Percentiles rank a stretch among this genome's conserved stretches.
Conservation (phyloP, 2,888 invertebrate genomes). For the Siphlonurus alternatus region DNA sequence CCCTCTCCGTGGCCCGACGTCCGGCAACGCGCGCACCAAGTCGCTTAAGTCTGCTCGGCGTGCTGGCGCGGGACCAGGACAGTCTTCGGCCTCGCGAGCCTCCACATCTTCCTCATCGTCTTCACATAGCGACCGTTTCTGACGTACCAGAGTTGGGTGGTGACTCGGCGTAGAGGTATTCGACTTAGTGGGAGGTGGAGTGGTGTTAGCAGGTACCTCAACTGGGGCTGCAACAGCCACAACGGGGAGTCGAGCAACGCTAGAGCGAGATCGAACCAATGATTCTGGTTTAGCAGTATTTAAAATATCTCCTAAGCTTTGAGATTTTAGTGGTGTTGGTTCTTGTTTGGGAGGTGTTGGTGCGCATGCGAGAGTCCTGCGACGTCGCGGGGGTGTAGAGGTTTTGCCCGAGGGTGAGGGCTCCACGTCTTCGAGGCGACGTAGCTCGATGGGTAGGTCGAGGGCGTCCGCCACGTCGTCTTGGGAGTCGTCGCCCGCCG, state of each 20-base stretch:
- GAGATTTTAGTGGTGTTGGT: slow-evolving; percentile 38
- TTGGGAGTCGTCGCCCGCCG: not conserved
- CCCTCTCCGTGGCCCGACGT: slow-evolving; percentile 38
- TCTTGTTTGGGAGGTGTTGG: slow-evolving; percentile 2
- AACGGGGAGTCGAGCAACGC: slow-evolving; percentile 45
- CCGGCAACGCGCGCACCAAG: slow-evolving; percentile 44
- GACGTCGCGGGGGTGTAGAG: not conserved
- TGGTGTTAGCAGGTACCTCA: not conserved
- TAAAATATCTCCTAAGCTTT: slow-evolving; percentile 68
- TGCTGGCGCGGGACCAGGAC: slow-evolving; percentile 29
- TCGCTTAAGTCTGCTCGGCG: slow-evolving; percentile 48
- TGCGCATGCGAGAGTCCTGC: slow-evolving; percentile 7
- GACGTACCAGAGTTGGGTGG: slow-evolving; percentile 61
- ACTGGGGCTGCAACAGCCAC: slow-evolving; percentile 15
- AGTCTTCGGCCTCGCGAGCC: slow-evolving; percentile 20
- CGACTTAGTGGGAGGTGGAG: slow-evolving; percentile 7
- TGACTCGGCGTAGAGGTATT: not conserved
- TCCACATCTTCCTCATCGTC: slow-evolving; percentile 30
- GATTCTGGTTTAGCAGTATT: slow-evolving; percentile 25
- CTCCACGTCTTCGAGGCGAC: slow-evolving; percentile 51
- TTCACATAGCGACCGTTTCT: slow-evolving; percentile 68
- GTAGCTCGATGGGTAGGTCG: slow-evolving; percentile 75
- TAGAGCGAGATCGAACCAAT: slow-evolving; percentile 56
- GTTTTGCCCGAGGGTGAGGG: slow-evolving; percentile 14
- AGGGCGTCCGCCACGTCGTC: slow-evolving; percentile 26